Base-by-base conservation (phyloP, 2,797 vertebrate genomes). In the Crypturellus tataupa region DNA sequence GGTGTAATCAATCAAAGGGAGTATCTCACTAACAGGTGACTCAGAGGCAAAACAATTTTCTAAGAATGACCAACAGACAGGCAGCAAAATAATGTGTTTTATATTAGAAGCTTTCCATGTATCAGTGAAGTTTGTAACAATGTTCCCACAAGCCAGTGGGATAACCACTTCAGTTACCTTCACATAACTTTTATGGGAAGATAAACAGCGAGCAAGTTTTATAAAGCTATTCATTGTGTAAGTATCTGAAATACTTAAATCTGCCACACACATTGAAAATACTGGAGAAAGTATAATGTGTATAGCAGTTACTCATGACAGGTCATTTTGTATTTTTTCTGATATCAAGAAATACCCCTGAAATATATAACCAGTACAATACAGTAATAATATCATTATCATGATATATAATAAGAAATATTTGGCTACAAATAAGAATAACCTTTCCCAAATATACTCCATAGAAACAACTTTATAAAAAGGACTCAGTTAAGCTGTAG, bases 391-490 rank as follows among this genome's bases (percentile, higher is more conserved):
- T 73, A 80, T 27, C 65, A 49, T 65, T 70, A 60, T 56, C 23
- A 82, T 40, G 72, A 80, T 0, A 18, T 40, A 60, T 72, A 62
- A 55, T 3, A 81, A 78, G 77, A 90, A 84, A 86, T 77, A 82
- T 70, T 79, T 90, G 47, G 60, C 83, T 93, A 44, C 33, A 90
- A 64, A 59, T 73, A 73, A 73, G 70, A 95, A 93, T 79, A 92
- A 71, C 44, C 59, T 81, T 93, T 93, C 77, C 73, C 37, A 93
- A 90, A 88, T 53, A 84, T 5, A 90, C 71, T 80, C 67, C 1
- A 0, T 25, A 70, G 56, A 77, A 12, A 91, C 17, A 60, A 88
- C 83, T 73, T 62, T 86, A 68, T 25, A 51, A 86, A 86, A 93
- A 85, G 29, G 42, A 81, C 89, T 87, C 87, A 79, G 73, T 88